Evolutionary conservation across 2,113 vertebrate species (phyloP).

Genomic region (Scytalopus superciliaris): DNA sequence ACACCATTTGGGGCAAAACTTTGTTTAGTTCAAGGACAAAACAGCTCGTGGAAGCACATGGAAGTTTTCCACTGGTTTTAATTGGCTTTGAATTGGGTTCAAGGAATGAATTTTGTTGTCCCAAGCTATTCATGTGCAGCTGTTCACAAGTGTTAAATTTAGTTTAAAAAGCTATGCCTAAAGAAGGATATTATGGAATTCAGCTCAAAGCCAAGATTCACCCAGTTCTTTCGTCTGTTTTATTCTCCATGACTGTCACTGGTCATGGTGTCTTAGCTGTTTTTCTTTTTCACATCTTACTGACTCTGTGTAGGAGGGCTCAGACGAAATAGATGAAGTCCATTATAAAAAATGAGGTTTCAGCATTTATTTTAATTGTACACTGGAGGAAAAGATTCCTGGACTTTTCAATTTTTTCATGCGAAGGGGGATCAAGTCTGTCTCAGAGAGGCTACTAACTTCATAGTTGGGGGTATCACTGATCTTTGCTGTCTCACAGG

Average conservation of each 20-base stretch:
- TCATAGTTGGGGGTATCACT: background rate
- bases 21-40: background rate
- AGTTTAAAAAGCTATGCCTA: background rate
- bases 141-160: background rate
- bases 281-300: background rate
- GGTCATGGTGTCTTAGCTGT: background rate
- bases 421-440: background rate
- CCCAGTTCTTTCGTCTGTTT: background rate
- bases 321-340: background rate
- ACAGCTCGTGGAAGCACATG: background rate
- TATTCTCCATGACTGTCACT: background rate
- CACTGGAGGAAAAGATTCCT: background rate
- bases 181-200: background rate
- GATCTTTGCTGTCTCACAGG: background rate
- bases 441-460: background rate
- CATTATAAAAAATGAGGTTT: background rate
- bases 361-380: background rate
- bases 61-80: background rate
- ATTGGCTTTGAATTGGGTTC: background rate
- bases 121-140: background rate
- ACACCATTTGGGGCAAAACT: background rate
- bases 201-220: background rate
- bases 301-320: background rate
- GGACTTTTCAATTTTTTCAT: background rate
- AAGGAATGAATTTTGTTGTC: background rate